Conservation (phyloP, 2,797 vertebrate genomes). For the Gymnothorax reevesii region DNA sequence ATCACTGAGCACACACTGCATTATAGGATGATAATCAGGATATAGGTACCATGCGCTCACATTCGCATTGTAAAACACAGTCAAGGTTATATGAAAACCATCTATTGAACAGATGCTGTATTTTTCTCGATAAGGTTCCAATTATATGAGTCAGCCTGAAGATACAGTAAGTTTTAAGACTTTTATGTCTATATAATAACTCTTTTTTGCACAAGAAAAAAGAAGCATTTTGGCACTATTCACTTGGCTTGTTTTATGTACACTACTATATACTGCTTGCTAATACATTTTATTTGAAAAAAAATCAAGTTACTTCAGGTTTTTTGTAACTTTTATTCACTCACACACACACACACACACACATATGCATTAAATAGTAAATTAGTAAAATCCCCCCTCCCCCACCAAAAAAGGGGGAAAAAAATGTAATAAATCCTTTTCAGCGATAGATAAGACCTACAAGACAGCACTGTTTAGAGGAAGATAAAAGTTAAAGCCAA, state of each 20-base stretch:
- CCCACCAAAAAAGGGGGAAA: no score
- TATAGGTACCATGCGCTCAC: background rate
- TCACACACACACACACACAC: no score
- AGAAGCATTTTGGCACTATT: no score
- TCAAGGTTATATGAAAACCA: background rate
- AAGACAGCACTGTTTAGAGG: background rate
- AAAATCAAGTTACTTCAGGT: no score
- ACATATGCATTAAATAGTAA: no score
- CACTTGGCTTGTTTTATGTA: no score
- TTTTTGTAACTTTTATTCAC: no score
- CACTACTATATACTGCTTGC: no score
- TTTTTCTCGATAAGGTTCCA: background rate
- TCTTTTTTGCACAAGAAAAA: no score
- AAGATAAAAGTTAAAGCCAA: background rate
- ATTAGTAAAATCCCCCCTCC: no score
- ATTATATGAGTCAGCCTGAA: background rate
- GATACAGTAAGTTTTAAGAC: background rate
- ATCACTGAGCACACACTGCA: background rate
- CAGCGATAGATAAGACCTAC: background rate
- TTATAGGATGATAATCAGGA: background rate
- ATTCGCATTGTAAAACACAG: background rate
- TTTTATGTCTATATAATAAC: no score
- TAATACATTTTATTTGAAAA: no score
- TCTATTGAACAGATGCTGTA: background rate
- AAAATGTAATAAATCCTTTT: background rate